Percentiles rank a stretch among this genome's conserved stretches.
Evolutionary conservation across 2,797 vertebrate species (phyloP).

Genomic region (Takifugu rubripes): DNA sequence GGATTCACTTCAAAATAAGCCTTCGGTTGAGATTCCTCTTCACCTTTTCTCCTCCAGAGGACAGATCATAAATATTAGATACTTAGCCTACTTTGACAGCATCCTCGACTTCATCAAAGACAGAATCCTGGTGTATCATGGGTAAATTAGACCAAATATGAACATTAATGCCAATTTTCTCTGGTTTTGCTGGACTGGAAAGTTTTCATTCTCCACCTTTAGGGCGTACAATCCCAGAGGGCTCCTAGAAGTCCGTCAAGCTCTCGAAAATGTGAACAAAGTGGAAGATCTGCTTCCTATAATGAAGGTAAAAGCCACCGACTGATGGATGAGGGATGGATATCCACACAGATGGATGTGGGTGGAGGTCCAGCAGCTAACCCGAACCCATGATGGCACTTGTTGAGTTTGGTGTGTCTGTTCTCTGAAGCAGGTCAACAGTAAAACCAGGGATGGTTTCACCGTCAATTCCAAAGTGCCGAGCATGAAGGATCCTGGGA

Average conservation of each 20-base stretch:
- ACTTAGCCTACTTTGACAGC: constrained; percentile 94
- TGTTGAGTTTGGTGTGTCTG: constrained; percentile 28
- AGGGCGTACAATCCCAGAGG: constrained; percentile 94
- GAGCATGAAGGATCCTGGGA: constrained; percentile 89
- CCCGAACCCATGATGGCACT: constrained; percentile 13
- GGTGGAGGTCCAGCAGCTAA: constrained; percentile 18
- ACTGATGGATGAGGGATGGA: neutral
- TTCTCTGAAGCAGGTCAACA: constrained; percentile 94
- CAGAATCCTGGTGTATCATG: constrained; percentile 93
- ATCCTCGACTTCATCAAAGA: constrained; percentile 98
- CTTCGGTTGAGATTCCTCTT: neutral
- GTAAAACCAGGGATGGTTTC: constrained; percentile 98
- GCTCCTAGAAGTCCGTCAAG: constrained; percentile 88
- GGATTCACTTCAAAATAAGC: neutral
- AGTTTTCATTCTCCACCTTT: neutral
- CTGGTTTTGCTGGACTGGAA: neutral
- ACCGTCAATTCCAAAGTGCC: constrained; percentile 97
- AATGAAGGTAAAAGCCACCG: constrained; percentile 86
- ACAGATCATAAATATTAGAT: constrained; percentile 96
- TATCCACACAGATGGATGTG: no score
- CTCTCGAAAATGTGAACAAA: constrained; percentile 92
- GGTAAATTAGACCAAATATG: constrained; percentile 70
- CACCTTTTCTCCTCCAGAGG: constrained; percentile 72
- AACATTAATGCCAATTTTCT: neutral
- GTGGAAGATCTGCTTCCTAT: constrained; percentile 97